Evolutionary conservation across 2,888 invertebrate genomes (phyloP).

Genomic region (Plagiodera versicolora): DNA sequence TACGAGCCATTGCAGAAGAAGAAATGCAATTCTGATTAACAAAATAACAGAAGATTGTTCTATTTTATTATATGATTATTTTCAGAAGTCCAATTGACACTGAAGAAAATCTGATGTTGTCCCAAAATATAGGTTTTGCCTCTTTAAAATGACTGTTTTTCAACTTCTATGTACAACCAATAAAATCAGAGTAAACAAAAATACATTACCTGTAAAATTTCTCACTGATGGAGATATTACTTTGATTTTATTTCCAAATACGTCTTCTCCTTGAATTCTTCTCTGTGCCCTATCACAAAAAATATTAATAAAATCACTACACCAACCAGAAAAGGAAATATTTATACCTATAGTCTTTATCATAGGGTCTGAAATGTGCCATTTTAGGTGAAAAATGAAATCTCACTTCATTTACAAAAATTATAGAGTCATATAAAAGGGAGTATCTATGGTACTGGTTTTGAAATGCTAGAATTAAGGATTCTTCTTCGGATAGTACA

Average conservation of each 20-base stretch:
- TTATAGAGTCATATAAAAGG: conserved; percentile 19
- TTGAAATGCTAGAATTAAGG: neutral
- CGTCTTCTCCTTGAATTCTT: conserved; percentile 83
- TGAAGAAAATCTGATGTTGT: too few relatives aligned
- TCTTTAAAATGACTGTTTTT: too few relatives aligned
- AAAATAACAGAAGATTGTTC: too few relatives aligned
- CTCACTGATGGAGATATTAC: conserved; percentile 50
- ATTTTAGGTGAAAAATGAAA: conserved; percentile 33
- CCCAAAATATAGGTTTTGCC: too few relatives aligned
- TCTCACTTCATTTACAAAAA: conserved; percentile 36
- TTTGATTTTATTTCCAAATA: conserved; percentile 74
- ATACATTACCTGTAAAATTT: conserved; percentile 38
- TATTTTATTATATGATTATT: too few relatives aligned
- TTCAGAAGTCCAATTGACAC: too few relatives aligned
- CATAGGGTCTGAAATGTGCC: conserved; percentile 47
- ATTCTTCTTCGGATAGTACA: neutral
- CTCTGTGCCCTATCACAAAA: conserved; percentile 69
- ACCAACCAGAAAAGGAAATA: neutral
- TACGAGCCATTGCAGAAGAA: too few relatives aligned
- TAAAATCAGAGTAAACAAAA: too few relatives aligned
- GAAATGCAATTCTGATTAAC: too few relatives aligned
- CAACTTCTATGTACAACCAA: too few relatives aligned
- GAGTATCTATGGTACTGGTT: conserved; percentile 7
- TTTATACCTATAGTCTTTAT: conserved; percentile 43
- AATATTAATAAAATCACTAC: conserved; percentile 17